Conservation (phyloP, 30 jellyfish, hydroid and myxozoan genomes). For the Aurelia aurita region DNA sequence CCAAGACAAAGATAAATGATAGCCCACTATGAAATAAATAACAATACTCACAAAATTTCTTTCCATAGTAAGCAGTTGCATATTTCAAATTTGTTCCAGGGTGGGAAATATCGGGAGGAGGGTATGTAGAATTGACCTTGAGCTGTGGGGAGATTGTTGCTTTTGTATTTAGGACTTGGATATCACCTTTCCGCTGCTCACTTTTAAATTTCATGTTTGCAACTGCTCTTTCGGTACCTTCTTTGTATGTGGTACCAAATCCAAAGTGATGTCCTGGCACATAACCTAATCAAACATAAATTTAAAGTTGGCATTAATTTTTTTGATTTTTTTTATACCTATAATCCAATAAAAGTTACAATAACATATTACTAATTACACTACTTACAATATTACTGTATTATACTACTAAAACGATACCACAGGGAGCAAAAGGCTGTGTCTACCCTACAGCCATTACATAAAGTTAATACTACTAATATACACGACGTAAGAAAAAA, state of each 20-base stretch:
- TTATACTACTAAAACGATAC: too few relatives aligned
- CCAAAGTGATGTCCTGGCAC: conserved; percentile 88
- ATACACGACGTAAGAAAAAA: too few relatives aligned
- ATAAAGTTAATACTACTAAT: too few relatives aligned
- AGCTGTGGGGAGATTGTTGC: conserved; percentile 61
- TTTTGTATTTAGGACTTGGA: conserved; percentile 41
- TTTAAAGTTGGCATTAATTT: too few relatives aligned
- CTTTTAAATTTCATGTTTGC: conserved; percentile 65
- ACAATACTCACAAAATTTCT: conserved; percentile 68
- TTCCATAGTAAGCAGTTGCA: conserved; percentile 80
- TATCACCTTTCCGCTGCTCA: conserved; percentile 31
- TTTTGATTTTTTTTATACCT: too few relatives aligned
- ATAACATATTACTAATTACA: too few relatives aligned
- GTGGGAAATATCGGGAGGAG: conserved; percentile 84
- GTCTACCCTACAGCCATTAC: too few relatives aligned
- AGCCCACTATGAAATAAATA: neutral
- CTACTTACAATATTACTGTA: too few relatives aligned
- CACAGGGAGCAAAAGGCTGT: too few relatives aligned
- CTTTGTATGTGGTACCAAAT: conserved; percentile 90
- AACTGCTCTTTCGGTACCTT: conserved; percentile 90
- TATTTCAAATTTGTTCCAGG: conserved; percentile 90
- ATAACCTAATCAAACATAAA: conserved; percentile 59
- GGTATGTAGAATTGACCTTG: conserved; percentile 60
- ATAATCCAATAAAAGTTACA: too few relatives aligned
- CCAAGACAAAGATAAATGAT: too few relatives aligned